These are phyloP conservation scores for Mesorhabditis spiculigera DNA, from an alignment of 2,888 invertebrate genomes.

Conservation along the genomic window DNA sequence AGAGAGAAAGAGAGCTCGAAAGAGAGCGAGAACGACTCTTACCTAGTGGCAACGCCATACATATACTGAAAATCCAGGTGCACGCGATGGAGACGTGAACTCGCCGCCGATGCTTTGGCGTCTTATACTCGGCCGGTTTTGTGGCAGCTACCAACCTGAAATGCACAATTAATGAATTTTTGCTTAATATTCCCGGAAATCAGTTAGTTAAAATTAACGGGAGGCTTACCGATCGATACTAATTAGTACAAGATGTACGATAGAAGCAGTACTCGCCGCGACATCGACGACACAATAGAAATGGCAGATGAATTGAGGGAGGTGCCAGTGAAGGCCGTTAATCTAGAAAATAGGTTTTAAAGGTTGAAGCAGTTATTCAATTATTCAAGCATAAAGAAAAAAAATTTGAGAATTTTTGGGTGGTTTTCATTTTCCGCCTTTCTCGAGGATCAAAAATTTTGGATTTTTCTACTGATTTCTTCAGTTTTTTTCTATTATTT, in stretches of 20 bases:
- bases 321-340: constrained; percentile 57
- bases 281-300: constrained; percentile 56
- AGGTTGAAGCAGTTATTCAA: neutral
- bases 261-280: constrained; percentile 57
- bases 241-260: constrained; percentile 57
- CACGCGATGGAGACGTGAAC: constrained; percentile 53
- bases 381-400: neutral
- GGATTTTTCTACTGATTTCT: neutral
- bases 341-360: constrained; percentile 30
- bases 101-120: constrained; percentile 50
- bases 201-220: constrained; percentile 11
- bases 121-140: constrained; percentile 58
- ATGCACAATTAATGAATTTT: neutral
- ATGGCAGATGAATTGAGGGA: constrained; percentile 52
- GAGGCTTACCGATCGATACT: constrained; percentile 54
- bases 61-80: constrained; percentile 56
- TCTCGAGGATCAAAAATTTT: neutral
- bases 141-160: constrained; percentile 55
- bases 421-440: neutral
- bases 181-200: neutral
- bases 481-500: neutral
- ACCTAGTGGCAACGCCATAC: constrained; percentile 52
- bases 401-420: neutral
- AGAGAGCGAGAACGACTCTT: neutral
- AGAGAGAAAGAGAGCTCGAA: no score